Evolutionary conservation across 2,113 vertebrate genomes (phyloP).

Genomic region (Arizona elegans): DNA sequence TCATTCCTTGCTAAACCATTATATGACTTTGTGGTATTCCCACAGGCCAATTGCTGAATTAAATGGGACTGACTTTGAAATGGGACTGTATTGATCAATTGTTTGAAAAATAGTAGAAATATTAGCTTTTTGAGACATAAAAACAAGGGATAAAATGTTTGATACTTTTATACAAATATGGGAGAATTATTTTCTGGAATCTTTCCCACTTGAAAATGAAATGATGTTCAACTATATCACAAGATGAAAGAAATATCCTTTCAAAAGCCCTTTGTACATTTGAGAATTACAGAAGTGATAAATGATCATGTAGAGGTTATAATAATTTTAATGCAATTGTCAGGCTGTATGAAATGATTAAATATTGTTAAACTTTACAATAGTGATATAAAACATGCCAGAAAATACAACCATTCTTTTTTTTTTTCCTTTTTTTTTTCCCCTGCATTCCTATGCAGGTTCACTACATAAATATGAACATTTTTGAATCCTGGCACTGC

Average conservation of each 20-base stretch:
- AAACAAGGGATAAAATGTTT: not conserved
- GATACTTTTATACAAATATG: not conserved
- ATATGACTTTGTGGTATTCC: not conserved
- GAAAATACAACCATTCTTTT: not conserved
- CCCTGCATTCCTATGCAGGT: not conserved
- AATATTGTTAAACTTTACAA: slow-evolving; percentile 3
- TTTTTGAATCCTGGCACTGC: not conserved
- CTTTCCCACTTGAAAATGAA: not conserved
- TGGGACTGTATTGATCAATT: not conserved
- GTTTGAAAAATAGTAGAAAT: not conserved
- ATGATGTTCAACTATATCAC: not conserved
- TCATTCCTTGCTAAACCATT: not conserved
- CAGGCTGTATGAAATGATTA: slow-evolving; percentile 6
- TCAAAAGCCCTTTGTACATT: not conserved
- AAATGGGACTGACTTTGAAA: not conserved
- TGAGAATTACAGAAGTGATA: not conserved
- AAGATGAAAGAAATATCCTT: not conserved
- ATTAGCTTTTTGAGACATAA: not conserved
- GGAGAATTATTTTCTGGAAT: not conserved
- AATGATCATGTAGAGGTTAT: not conserved
- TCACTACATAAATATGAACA: not conserved
- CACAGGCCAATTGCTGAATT: not conserved
- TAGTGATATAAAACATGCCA: slow-evolving; percentile 3
- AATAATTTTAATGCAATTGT: not conserved
- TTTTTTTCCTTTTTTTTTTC: not conserved